phyloP scores from a whole-genome alignment of 2,113 vertebrate species.

The Dinomys branickii region DNA sequence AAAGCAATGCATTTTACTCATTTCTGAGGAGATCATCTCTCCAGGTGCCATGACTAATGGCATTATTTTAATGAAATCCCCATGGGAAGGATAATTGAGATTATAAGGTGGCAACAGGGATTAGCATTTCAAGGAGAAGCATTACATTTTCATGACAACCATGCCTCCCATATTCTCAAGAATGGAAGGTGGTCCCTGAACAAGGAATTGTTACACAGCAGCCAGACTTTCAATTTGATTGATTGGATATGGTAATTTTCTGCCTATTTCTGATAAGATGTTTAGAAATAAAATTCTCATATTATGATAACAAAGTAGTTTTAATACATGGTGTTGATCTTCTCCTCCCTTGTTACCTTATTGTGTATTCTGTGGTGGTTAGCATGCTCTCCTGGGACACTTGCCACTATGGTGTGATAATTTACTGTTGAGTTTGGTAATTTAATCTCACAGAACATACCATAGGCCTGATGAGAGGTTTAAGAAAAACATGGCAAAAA shows the following conservation, averaged over 20 bases:
- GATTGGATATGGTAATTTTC: constrained; percentile 62
- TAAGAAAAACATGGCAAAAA: not conserved
- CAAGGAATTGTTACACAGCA: constrained; percentile 41
- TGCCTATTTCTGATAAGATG: constrained; percentile 43
- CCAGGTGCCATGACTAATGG: not conserved
- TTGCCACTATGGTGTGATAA: not conserved
- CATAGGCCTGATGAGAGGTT: not conserved
- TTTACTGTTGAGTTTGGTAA: not conserved
- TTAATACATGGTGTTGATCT: not conserved
- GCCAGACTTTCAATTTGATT: constrained; percentile 46
- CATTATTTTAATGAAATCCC: constrained; percentile 47
- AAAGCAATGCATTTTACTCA: not conserved
- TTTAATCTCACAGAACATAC: not conserved
- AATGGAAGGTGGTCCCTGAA: constrained; percentile 43
- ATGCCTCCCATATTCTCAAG: not conserved
- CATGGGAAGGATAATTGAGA: not conserved
- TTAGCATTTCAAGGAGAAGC: constrained; percentile 64
- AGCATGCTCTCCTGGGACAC: not conserved
- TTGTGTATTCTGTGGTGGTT: not conserved
- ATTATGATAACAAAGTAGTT: not conserved
- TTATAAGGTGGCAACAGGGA: constrained; percentile 50
- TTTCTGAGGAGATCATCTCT: constrained; percentile 10
- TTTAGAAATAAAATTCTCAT: constrained; percentile 33
- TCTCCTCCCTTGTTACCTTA: not conserved
- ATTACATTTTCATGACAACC: constrained; percentile 69